Evolutionary conservation across 2,113 vertebrate genomes (phyloP).

Genomic region (Taurulus bubalis): DNA sequence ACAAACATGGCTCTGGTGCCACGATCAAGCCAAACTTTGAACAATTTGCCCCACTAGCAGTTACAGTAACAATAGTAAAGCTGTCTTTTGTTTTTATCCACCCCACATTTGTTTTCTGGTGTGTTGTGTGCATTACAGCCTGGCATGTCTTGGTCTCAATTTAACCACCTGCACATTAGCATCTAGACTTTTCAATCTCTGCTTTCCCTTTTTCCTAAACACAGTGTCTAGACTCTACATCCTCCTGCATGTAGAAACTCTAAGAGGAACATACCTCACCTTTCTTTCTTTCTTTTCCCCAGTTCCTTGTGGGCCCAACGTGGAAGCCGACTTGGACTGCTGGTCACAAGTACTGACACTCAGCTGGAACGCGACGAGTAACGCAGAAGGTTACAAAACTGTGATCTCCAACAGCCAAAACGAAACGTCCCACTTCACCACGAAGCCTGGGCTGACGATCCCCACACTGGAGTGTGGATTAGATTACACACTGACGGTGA

Average conservation of each 20-base stretch:
- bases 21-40: not conserved
- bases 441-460: constrained; percentile 44
- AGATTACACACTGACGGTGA: constrained; percentile 69
- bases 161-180: not conserved
- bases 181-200: not conserved
- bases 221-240: not conserved
- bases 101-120: not conserved
- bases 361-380: constrained; percentile 51
- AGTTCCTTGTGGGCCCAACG: constrained; percentile 83
- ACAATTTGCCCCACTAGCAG: not conserved
- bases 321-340: constrained; percentile 65
- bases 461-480: constrained; percentile 67
- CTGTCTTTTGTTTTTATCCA: not conserved
- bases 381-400: constrained; percentile 60
- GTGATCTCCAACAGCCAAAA: constrained; percentile 36
- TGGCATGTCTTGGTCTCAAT: not conserved
- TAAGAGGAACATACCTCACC: not conserved
- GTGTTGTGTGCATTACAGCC: not conserved
- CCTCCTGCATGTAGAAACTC: not conserved
- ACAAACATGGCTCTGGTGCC: not conserved
- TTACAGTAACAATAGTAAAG: not conserved
- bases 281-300: not conserved
- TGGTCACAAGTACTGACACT: constrained; percentile 62
- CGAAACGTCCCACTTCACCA: constrained; percentile 56
- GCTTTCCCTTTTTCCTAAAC: not conserved